Evolutionary conservation across 2,113 vertebrate species (phyloP), one percentile per base, ranked within the genome.

Genomic region (Rhinolophus ferrumequinum): DNA sequence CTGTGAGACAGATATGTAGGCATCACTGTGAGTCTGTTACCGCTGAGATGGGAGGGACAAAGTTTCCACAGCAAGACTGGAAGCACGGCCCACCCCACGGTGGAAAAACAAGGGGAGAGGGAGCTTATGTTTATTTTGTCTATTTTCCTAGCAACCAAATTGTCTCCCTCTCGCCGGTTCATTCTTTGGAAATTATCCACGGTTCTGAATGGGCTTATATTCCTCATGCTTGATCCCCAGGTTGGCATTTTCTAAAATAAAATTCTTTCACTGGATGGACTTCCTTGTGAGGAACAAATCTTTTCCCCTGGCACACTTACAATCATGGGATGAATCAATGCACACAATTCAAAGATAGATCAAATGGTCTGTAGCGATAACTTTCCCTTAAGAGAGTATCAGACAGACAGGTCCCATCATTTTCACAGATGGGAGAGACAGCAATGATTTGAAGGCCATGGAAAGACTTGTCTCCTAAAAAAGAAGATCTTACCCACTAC

Each of bases 1-100:
- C 93, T 97, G 96, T 96, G 97, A 98, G 98, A 96, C 97, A 96
- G 86, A 97, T 95, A 96, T 33, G 91, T 52, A 94, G 92, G 87
- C 98, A 96, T 91, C 93, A 84, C 96, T 82, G 80, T 62, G 83
- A 97, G 97, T 90, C 97, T 96, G 94, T 96, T 96, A 89, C 97
- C 70, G 80, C 26, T 62, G 97, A 91, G 97, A 93, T 88, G 96
- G 97, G 90, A 97, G 96, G 94, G 84, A 97, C 97, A 96, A 92
- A 95, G 92, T 93, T 66, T 52, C 72, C 82, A 62, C 82, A 94
- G 79, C 47, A 85, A 96, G 94, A 87, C 28, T 76, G 54, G 77
- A 84, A 83, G 60, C 54, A 33, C 38, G 92, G 86, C 91, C 79
- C 85, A 91, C 77, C 69, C 58, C 56, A 18, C 89, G 89, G 96